Conservation (phyloP, 64 coral and sea anemone genomes). For the Actinia equina region DNA sequence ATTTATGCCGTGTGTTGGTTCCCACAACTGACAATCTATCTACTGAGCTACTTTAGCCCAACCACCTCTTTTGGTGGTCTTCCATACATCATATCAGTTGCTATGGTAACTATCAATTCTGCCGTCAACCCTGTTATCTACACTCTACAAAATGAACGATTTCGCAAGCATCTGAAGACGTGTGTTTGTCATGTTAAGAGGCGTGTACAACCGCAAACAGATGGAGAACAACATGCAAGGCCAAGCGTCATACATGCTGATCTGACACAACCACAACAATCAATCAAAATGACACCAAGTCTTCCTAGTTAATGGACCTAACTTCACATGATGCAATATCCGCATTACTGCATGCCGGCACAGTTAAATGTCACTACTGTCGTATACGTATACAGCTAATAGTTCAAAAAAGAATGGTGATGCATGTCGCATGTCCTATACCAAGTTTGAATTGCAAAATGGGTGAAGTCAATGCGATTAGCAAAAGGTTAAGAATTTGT, state of each 20-base stretch:
- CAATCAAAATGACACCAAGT: not conserved
- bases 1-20: slow-evolving; percentile 55
- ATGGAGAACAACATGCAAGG: not conserved
- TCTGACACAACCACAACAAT: not conserved
- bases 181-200: slow-evolving; percentile 23
- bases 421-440: too few relatives aligned
- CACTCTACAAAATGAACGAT: slow-evolving; percentile 47
- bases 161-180: slow-evolving; percentile 36
- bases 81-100: slow-evolving; percentile 39
- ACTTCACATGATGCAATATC: not conserved
- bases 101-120: slow-evolving; percentile 49
- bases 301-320: not conserved
- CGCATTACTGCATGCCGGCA: too few relatives aligned
- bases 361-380: too few relatives aligned
- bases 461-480: too few relatives aligned
- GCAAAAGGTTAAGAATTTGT: too few relatives aligned
- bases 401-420: too few relatives aligned
- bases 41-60: slow-evolving; percentile 35
- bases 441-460: too few relatives aligned
- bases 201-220: not conserved
- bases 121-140: slow-evolving; percentile 56
- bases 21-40: slow-evolving; percentile 46
- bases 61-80: slow-evolving; percentile 29
- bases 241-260: not conserved
- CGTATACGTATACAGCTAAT: too few relatives aligned